phyloP scores from a whole-genome alignment of 2,797 vertebrate species.

The Botia almorhae region DNA sequence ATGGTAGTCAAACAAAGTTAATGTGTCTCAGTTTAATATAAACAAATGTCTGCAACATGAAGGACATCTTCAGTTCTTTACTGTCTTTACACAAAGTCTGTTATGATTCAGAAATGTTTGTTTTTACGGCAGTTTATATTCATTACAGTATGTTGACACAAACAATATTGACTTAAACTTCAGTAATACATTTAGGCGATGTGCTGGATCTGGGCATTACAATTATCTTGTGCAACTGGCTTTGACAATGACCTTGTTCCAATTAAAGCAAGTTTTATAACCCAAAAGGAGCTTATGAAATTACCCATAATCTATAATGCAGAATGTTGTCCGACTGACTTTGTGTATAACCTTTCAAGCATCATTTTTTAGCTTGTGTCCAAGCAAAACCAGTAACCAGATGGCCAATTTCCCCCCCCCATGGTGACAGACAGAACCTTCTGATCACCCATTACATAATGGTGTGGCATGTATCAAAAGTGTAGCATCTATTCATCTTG shows the following conservation, averaged over 20 bases:
- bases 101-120: background rate
- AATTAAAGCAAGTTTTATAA: background rate
- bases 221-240: background rate
- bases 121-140: background rate
- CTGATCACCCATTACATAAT: constrained; percentile 16
- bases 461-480: constrained; percentile 38
- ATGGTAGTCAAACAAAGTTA: constrained; percentile 1
- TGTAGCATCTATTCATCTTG: constrained; percentile 28
- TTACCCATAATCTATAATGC: constrained; percentile 1
- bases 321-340: constrained; percentile 28
- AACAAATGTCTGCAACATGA: constrained; percentile 11
- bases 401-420: constrained; percentile 49
- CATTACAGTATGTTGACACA: background rate
- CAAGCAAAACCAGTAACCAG: constrained; percentile 49
- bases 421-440: constrained; percentile 41
- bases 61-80: background rate
- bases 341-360: constrained; percentile 42
- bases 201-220: background rate
- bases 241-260: background rate
- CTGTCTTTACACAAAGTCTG: background rate
- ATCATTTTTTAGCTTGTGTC: constrained; percentile 21
- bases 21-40: background rate
- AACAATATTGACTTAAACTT: constrained; percentile 16
- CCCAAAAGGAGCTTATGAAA: background rate
- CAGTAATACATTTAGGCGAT: background rate